These are phyloP conservation scores for Oncorhynchus keta DNA, from an alignment of 2,113 vertebrate species.

Conservation along the genomic window DNA sequence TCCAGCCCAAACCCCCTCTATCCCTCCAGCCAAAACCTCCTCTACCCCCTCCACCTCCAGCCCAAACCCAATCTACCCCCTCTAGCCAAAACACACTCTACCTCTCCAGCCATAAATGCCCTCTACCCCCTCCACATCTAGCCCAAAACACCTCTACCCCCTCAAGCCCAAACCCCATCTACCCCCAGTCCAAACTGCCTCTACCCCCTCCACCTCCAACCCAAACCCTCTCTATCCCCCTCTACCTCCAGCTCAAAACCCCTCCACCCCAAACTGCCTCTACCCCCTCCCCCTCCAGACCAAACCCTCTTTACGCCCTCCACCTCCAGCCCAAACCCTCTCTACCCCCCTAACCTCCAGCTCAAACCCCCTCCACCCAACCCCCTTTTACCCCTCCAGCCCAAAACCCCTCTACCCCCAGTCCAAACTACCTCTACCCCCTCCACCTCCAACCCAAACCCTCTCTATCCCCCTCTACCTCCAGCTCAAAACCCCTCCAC, in stretches of 20 bases:
- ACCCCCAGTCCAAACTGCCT: conserved; percentile 34
- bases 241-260: too few species aligned
- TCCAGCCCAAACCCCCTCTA: too few species aligned
- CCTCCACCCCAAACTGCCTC: too few species aligned
- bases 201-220: conserved; percentile 25
- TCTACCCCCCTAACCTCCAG: background rate
- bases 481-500: too few species aligned
- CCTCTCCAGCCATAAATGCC: too few species aligned
- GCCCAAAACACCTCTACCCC: too few species aligned
- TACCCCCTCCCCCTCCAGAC: too few species aligned
- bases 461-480: background rate
- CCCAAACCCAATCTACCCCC: too few species aligned
- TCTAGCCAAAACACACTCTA: too few species aligned
- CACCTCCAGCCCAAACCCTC: background rate
- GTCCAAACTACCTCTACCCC: conserved; percentile 26
- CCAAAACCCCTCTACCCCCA: conserved; percentile 8
- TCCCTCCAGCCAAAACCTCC: background rate
- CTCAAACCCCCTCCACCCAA: too few species aligned
- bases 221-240: background rate
- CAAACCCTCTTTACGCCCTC: background rate
- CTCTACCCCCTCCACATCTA: background rate
- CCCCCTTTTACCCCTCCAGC: too few species aligned
- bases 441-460: conserved; percentile 25
- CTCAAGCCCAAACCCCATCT: too few species aligned
- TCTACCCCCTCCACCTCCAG: background rate